A percentile compares a stretch with the other conserved stretches of the same genome.
These are phyloP conservation scores for Cuculus canorus DNA, from an alignment of 2,797 vertebrate genomes.

Conservation along the genomic window DNA sequence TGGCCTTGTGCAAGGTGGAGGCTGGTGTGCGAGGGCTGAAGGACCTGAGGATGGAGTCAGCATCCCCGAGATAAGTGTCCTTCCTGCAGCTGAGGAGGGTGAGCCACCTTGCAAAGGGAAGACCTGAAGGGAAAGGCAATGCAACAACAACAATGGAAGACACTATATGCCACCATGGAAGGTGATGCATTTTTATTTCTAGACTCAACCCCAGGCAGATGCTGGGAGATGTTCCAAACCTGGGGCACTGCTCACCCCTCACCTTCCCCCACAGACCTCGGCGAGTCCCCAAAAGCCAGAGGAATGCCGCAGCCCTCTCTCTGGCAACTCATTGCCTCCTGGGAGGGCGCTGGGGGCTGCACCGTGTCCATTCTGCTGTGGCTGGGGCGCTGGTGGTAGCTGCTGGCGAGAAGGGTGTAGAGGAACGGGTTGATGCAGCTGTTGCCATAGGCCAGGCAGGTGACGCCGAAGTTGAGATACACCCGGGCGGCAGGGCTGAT, in stretches of 20 bases:
- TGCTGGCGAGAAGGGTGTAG: slow-evolving; percentile 83
- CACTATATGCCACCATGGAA: not conserved
- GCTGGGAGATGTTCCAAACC: not conserved
- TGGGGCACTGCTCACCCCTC: not conserved
- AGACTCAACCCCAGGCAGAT: not conserved
- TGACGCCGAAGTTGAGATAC: slow-evolving; percentile 87
- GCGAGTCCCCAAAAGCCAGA: not conserved
- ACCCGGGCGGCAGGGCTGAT: slow-evolving; percentile 77
- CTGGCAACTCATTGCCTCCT: not conserved
- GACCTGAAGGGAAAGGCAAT: not conserved
- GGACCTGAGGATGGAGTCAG: not conserved
- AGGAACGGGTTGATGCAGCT: slow-evolving; percentile 89
- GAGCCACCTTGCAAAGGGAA: not conserved
- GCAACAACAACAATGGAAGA: accelerated
- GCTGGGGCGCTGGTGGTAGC: slow-evolving; percentile 72
- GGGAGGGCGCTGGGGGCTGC: not conserved
- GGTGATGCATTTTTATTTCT: not conserved
- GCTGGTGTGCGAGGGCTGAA: not conserved
- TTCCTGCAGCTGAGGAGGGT: not conserved
- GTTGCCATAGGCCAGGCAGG: slow-evolving; percentile 88
- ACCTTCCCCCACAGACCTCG: accelerated
- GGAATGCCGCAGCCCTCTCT: not conserved
- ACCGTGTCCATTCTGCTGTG: accelerated
- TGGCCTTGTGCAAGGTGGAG: not conserved
- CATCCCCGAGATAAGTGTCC: not conserved